Percentiles rank a stretch among this genome's conserved stretches.
Conservation (phyloP, 2,888 invertebrate genomes). For the Didymodactylos carnosus region DNA sequence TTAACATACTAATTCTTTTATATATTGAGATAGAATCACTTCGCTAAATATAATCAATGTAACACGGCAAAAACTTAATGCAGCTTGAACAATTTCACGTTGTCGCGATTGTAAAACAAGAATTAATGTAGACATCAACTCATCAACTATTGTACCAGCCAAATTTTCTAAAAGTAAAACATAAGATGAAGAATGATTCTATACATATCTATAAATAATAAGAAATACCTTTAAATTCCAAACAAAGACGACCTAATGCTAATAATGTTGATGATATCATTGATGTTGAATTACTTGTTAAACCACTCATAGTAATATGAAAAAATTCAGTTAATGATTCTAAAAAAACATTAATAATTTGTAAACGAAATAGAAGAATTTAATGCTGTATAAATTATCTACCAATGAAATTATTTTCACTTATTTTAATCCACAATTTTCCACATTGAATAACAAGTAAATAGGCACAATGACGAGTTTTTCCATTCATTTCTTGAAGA, state of each 20-base stretch:
- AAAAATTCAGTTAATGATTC: conserved; percentile 8
- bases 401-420: background rate
- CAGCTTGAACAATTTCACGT: conserved; percentile 6
- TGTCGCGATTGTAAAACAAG: conserved; percentile 6
- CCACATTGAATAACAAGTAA: background rate
- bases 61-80: conserved; percentile 1
- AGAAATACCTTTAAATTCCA: background rate
- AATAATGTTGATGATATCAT: conserved; percentile 12
- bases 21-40: background rate
- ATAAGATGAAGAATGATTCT: background rate
- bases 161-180: conserved; percentile 1
- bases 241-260: conserved; percentile 2
- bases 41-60: background rate
- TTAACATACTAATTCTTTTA: background rate
- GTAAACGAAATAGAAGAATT: background rate
- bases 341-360: background rate
- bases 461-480: background rate
- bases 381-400: too few species aligned
- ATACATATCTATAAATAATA: background rate
- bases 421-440: background rate
- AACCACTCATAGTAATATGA: conserved; percentile 11
- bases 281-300: conserved; percentile 6
- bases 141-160: conserved; percentile 7
- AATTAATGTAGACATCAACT: conserved; percentile 2
- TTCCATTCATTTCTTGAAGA: background rate